Evolutionary conservation across 2,888 invertebrate genomes (phyloP), one percentile per base, ranked within the genome.

Genomic region (Cylindroiulus punctatus): DNA sequence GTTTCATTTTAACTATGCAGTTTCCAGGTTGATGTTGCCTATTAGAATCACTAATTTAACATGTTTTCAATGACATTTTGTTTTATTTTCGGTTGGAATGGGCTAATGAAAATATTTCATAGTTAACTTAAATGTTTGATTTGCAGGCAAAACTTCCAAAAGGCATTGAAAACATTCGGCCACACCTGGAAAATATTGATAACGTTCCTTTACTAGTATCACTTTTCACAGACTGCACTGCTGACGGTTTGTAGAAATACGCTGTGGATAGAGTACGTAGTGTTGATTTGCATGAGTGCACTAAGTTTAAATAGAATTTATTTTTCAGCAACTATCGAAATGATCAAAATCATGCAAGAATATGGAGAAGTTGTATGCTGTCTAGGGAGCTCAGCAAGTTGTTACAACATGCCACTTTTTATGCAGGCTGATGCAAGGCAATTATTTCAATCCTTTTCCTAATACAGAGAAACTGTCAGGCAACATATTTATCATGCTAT

Each of bases 181-280:
- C 98, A 0, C 98, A 98, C 91, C 94, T 99, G 88, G 96, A 97
- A 90, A 93, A 95, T 88, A 97, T 99, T 86, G 99, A 99, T 92
- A 99, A 99, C 92, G 99, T 99, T 85, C 99, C 99, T 5, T 92
- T 99, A 44, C 93, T 98, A 86, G 99, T 99, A 26, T 98, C 98
- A 0, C 93, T 99, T 17, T 99, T 99, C 91, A 99, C 99, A 0
- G 99, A 99, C 92, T 99, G 98, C 92, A 97, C 96, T 0, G 94
- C 97, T n/a, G 93, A 94, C 88, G 87, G 87, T 87, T 87, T 89
- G 83, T 81, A 26, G 22, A 44, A 47, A 22, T 4, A 47, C 10
- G 7, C 84, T 8, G 44, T 40, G 0, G 44, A 42, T 84, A 5
- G 44, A n/a, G 5, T 84, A 26, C 44, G 22, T 12, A 0, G 30